These are phyloP conservation scores for Ophiothrix spiculata DNA, from an alignment of 35 echinoderm and acorn worm species.

Conservation along the genomic window DNA sequence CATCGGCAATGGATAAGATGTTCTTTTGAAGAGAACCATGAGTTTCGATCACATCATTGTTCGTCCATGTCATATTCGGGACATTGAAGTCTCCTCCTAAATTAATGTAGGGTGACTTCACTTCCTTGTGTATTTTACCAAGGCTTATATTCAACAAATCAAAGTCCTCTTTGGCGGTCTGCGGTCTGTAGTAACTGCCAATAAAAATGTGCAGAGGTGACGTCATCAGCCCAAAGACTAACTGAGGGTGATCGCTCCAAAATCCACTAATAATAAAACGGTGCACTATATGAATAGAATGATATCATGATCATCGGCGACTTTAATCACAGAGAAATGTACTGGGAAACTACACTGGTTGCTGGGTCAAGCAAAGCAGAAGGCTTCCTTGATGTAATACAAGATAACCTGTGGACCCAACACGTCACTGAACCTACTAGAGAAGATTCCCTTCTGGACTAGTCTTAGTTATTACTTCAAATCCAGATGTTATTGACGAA, in stretches of 20 bases:
- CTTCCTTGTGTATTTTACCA: not conserved
- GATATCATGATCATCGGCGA: slow-evolving; percentile 42
- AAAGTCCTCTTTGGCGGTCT: not conserved
- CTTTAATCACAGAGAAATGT: slow-evolving; percentile 33
- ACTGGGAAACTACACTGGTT: slow-evolving; percentile 21
- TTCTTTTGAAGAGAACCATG: not conserved
- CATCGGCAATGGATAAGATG: not conserved
- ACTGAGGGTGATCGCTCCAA: no score
- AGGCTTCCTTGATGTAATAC: slow-evolving; percentile 42
- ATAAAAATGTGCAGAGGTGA: slow-evolving; percentile 12
- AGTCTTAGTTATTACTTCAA: slow-evolving; percentile 32
- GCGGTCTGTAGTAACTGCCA: slow-evolving; percentile 19
- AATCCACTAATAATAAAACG: no score
- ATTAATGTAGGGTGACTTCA: slow-evolving; percentile 13
- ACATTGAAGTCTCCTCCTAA: slow-evolving; percentile 26
- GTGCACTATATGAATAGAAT: slow-evolving; percentile 28
- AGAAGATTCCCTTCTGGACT: no score
- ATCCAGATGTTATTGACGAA: slow-evolving; percentile 27
- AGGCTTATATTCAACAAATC: not conserved
- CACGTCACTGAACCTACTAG: not conserved
- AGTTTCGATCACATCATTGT: not conserved
- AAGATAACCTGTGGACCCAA: slow-evolving; percentile 10
- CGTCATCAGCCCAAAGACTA: no score
- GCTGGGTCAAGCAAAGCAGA: slow-evolving; percentile 23
- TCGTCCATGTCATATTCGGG: slow-evolving; percentile 23